These are phyloP conservation scores for Amphilophus citrinellus DNA, from an alignment of 2,113 vertebrate genomes.

Conservation along the genomic window DNA sequence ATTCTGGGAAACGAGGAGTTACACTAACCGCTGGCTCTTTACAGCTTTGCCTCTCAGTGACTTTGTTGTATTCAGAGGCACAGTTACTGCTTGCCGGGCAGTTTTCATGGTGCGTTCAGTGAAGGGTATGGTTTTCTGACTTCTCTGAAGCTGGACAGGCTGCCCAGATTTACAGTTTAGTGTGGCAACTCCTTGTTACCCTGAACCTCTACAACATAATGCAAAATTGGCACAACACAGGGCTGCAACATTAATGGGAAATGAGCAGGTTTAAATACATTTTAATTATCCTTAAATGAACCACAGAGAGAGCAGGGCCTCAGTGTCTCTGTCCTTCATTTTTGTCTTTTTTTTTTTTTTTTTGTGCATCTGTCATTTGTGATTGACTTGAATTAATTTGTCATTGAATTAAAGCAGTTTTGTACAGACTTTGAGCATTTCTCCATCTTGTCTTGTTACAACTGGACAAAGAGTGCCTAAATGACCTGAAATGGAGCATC, in stretches of 20 bases:
- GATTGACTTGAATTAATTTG: conserved; percentile 12
- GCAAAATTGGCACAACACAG: background rate
- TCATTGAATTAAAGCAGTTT: conserved; percentile 66
- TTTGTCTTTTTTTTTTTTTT: conserved; percentile 43
- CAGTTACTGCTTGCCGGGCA: background rate
- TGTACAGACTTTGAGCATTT: conserved; percentile 29
- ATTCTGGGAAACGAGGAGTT: background rate
- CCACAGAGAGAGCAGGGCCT: background rate
- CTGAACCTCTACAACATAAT: background rate
- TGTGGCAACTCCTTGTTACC: background rate
- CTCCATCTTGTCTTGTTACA: background rate
- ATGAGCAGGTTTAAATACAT: background rate
- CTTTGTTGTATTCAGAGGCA: background rate
- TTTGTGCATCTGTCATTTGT: conserved; percentile 45
- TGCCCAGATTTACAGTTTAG: background rate
- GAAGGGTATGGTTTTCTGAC: background rate
- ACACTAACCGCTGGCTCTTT: background rate
- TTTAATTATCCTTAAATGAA: background rate
- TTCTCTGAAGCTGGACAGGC: background rate
- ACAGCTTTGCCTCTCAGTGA: background rate
- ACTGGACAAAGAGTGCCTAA: conserved; percentile 33
- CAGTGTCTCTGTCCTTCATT: conserved; percentile 33
- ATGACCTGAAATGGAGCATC: background rate
- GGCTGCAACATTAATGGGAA: background rate
- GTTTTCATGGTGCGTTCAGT: background rate